Evolutionary conservation across 2,888 invertebrate species (phyloP).

Genomic region (Callosobruchus maculatus): DNA sequence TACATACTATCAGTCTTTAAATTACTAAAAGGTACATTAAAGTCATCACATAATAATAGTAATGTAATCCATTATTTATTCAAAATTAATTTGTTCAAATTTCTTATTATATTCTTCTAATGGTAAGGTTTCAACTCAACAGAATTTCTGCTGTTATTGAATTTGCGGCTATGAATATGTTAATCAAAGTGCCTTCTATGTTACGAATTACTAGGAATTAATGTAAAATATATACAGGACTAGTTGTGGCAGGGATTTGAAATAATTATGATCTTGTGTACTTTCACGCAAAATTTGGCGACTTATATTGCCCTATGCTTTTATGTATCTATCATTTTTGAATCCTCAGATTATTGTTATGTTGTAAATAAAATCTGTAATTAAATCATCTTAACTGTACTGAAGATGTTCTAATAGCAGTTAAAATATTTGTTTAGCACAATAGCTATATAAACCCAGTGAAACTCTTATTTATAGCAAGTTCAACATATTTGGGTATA

Average conservation of each 20-base stretch:
- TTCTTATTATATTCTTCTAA: background rate
- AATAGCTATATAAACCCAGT: too few relatives aligned
- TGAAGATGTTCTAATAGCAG: too few relatives aligned
- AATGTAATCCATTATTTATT: background rate
- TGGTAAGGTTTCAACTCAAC: background rate
- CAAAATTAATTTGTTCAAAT: background rate
- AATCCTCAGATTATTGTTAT: too few relatives aligned
- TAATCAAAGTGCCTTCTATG: background rate
- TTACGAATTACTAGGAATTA: background rate
- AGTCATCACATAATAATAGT: background rate
- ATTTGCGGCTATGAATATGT: background rate
- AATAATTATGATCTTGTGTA: too few relatives aligned
- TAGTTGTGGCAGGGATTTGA: background rate
- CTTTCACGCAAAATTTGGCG: too few relatives aligned
- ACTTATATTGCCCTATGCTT: too few relatives aligned
- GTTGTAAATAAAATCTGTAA: too few relatives aligned
- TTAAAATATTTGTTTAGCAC: too few relatives aligned
- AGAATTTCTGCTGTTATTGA: background rate
- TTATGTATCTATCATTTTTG: too few relatives aligned
- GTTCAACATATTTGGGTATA: too few relatives aligned
- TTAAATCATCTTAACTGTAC: too few relatives aligned
- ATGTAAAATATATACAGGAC: background rate
- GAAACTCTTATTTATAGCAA: too few relatives aligned
- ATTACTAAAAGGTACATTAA: background rate
- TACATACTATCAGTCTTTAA: background rate